Evolutionary conservation across 2,888 invertebrate genomes (phyloP).

Genomic region (Rhingia campestris): DNA sequence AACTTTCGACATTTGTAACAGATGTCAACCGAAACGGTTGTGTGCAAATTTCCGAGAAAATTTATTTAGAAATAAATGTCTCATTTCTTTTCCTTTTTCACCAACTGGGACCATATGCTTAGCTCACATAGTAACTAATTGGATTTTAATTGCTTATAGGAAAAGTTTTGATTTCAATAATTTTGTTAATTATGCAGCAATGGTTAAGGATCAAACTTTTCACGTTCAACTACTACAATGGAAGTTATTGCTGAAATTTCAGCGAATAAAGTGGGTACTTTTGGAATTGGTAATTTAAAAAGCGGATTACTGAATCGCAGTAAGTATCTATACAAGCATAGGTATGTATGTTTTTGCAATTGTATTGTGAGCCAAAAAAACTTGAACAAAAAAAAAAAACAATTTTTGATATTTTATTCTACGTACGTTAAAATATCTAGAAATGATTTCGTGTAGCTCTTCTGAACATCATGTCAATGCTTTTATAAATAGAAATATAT

Average conservation of each 20-base stretch:
- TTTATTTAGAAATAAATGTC: constrained; percentile 44
- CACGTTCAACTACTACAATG: constrained; percentile 17
- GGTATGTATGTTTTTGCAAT: background rate
- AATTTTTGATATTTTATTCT: too few relatives aligned
- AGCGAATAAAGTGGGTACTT: background rate
- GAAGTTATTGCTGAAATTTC: background rate
- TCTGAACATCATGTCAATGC: too few relatives aligned
- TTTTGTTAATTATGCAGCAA: constrained; percentile 26
- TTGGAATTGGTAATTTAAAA: background rate
- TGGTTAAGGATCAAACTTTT: constrained; percentile 36
- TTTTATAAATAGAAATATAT: too few relatives aligned
- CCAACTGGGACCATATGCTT: constrained; percentile 27
- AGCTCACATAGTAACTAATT: constrained; percentile 46
- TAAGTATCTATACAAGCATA: background rate
- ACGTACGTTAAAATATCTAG: too few relatives aligned
- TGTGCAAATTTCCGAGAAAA: constrained; percentile 37
- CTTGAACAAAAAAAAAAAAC: too few relatives aligned
- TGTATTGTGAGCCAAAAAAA: too few relatives aligned
- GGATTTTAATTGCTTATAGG: constrained; percentile 53
- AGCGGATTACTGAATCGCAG: background rate
- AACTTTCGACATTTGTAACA: constrained; percentile 68
- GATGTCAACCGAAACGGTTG: constrained; percentile 44
- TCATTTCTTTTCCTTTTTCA: constrained; percentile 5
- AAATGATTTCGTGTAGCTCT: too few relatives aligned
- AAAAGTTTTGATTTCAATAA: constrained; percentile 58